phyloP scores from a whole-genome alignment of 2,888 invertebrate genomes.

The Phymatocera aterrima region DNA sequence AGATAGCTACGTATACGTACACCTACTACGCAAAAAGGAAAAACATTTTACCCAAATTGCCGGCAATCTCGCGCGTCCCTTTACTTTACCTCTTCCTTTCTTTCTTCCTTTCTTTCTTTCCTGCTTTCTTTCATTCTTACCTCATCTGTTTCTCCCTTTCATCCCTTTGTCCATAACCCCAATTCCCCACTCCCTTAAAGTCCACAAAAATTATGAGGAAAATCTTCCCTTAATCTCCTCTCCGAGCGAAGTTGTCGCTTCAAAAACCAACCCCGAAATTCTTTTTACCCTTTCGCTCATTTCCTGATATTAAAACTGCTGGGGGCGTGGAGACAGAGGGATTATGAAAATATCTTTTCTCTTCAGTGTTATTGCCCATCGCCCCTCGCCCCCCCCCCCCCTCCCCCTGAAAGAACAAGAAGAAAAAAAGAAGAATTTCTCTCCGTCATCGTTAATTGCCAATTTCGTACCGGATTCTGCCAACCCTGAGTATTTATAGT shows the following conservation, averaged over 20 bases:
- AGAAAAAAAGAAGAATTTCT: not conserved
- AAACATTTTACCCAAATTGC: slow-evolving; percentile 34
- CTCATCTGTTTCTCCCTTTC: slow-evolving; percentile 36
- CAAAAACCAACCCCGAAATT: slow-evolving; percentile 4
- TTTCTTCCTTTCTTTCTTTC: no score
- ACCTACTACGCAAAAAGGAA: slow-evolving; percentile 10
- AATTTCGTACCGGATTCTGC: not conserved
- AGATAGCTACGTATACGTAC: no score
- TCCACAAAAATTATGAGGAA: slow-evolving; percentile 28
- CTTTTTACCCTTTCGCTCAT: slow-evolving; percentile 32
- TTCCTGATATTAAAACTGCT: not conserved
- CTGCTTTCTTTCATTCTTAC: no score
- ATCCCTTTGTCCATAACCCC: slow-evolving; percentile 24
- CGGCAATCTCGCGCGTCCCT: slow-evolving; percentile 8
- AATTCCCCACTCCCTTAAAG: not conserved
- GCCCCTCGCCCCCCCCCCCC: not conserved
- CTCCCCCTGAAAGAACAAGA: not conserved
- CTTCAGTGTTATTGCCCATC: not conserved
- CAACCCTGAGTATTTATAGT: not conserved
- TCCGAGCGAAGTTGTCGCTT: slow-evolving; percentile 18
- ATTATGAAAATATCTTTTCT: slow-evolving; percentile 24
- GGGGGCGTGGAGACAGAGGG: no score
- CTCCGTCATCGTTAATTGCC: slow-evolving; percentile 16
- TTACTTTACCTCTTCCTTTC: not conserved
- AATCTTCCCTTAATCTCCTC: slow-evolving; percentile 38